These are phyloP conservation scores for Noctua pronuba DNA, from an alignment of 2,888 invertebrate genomes.

Conservation along the genomic window DNA sequence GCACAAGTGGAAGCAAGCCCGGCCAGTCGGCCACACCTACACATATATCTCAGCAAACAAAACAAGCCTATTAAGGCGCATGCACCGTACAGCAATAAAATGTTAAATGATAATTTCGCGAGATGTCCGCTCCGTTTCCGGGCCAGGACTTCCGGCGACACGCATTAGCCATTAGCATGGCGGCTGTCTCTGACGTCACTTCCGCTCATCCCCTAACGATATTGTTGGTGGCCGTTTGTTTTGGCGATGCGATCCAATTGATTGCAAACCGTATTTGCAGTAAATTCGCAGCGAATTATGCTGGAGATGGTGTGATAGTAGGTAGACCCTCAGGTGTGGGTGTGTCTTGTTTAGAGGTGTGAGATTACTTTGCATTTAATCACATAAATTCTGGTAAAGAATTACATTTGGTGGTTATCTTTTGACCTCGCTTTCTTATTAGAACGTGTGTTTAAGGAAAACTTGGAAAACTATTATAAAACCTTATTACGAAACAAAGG, in stretches of 20 bases:
- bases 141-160: constrained; percentile 86
- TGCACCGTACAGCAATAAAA: constrained; percentile 81
- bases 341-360: constrained; percentile 8
- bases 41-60: constrained; percentile 50
- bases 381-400: constrained; percentile 11
- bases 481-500: not conserved
- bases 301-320: constrained; percentile 38
- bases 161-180: constrained; percentile 89
- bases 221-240: constrained; percentile 66
- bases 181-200: constrained; percentile 84
- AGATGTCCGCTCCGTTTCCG: constrained; percentile 86
- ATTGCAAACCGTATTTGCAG: constrained; percentile 68
- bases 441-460: not conserved
- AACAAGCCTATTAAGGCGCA: constrained; percentile 61
- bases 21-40: constrained; percentile 34
- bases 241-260: constrained; percentile 67
- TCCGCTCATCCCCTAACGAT: constrained; percentile 74
- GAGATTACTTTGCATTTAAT: constrained; percentile 27
- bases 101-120: constrained; percentile 88
- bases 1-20: not conserved
- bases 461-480: not conserved
- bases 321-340: constrained; percentile 3
- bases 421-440: not conserved
- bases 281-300: constrained; percentile 60
- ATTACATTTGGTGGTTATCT: constrained; percentile 26